These are phyloP conservation scores for Emys orbicularis DNA, from an alignment of 2,797 vertebrate species.

Conservation along the genomic window DNA sequence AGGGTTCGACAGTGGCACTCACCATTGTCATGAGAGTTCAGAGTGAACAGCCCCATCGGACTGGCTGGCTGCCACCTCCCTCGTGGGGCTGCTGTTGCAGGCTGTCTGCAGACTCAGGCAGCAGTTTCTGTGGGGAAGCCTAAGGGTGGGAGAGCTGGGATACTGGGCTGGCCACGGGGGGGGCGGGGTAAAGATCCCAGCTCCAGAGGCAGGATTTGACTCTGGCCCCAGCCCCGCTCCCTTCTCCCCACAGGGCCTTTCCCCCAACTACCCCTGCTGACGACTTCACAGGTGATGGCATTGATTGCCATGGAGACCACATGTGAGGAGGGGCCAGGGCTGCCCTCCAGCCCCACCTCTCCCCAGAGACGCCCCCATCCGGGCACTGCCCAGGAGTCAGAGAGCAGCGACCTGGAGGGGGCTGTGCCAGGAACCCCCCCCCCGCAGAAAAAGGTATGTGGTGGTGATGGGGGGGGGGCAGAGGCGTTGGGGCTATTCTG, in stretches of 20 bases:
- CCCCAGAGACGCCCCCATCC: accelerated
- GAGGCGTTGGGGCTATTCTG: no score
- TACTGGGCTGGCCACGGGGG: no score
- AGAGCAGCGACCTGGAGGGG: background rate
- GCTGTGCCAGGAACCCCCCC: slow-evolving; percentile 75
- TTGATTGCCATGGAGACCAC: slow-evolving; percentile 92
- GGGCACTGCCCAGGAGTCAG: background rate
- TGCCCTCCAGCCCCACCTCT: slow-evolving; percentile 10
- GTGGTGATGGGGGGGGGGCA: no score
- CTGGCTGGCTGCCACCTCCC: no score
- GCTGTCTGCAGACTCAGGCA: background rate
- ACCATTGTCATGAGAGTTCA: background rate
- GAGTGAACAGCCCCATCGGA: background rate
- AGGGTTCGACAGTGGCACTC: background rate
- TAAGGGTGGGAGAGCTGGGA: no score
- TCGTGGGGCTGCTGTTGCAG: background rate
- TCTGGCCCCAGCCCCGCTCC: background rate
- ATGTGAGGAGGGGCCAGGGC: slow-evolving; percentile 12
- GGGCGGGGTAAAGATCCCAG: background rate
- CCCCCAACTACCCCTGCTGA: slow-evolving; percentile 60
- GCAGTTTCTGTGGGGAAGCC: no score
- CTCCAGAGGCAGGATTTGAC: background rate
- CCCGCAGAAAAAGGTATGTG: slow-evolving; percentile 77
- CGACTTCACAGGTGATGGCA: slow-evolving; percentile 89
- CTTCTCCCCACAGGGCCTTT: background rate